phyloP scores from a whole-genome alignment of 2,888 invertebrate genomes.

The Habrosyne pyritoides region DNA sequence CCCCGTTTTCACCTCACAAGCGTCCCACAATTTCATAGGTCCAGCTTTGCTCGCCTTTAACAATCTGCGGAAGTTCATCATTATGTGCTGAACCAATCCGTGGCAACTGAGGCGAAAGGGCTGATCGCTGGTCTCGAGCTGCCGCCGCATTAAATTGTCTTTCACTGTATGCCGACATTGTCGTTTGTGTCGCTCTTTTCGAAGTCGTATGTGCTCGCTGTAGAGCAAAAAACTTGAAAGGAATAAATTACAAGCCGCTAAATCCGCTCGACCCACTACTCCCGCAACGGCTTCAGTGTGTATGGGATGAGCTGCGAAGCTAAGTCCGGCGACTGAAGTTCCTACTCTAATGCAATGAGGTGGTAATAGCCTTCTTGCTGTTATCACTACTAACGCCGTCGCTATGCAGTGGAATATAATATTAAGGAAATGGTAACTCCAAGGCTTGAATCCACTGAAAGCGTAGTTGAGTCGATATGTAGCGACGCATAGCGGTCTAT shows the following conservation, averaged over 20 bases:
- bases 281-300: conserved; percentile 99
- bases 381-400: conserved; percentile 91
- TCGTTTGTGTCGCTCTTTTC: conserved; percentile 76
- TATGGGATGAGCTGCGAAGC: conserved; percentile 97
- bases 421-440: conserved; percentile 94
- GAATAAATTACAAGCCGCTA: conserved; percentile 95
- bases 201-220: conserved; percentile 88
- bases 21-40: conserved; percentile 66
- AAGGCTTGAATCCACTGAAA: conserved; percentile 89
- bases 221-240: conserved; percentile 94
- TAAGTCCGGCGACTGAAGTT: conserved; percentile 89
- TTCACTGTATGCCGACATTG: conserved; percentile 64
- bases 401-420: conserved; percentile 93
- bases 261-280: conserved; percentile 96
- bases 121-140: conserved; percentile 55
- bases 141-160: conserved; percentile 54
- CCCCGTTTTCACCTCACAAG: conserved; percentile 60
- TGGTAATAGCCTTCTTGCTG: conserved; percentile 88
- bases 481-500: conserved; percentile 95
- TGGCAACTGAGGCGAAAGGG: conserved; percentile 74
- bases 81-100: conserved; percentile 70
- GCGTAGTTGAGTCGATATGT: conserved; percentile 94
- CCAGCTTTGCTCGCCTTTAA: conserved; percentile 70
- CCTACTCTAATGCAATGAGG: conserved; percentile 85
- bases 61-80: conserved; percentile 72